Evolutionary conservation across 1,140 invertebrate genomes (phyloP).

Genomic region (Drosophila persimilis): DNA sequence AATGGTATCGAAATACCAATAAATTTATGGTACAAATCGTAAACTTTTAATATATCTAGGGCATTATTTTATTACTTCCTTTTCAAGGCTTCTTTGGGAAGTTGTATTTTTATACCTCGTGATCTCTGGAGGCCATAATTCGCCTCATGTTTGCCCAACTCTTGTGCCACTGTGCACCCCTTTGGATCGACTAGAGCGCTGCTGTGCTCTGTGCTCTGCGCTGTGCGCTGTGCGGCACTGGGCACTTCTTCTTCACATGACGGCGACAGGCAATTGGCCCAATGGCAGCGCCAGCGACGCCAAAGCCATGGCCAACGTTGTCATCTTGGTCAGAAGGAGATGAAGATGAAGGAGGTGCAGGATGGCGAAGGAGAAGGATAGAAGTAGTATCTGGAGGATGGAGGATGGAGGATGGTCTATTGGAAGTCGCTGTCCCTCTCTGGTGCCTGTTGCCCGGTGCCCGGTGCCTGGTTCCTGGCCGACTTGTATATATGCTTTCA

Average conservation of each 20-base stretch:
- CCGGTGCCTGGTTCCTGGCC: slow-evolving; percentile 28
- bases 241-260: slow-evolving; percentile 52
- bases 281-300: slow-evolving; percentile 56
- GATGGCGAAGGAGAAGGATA: not conserved
- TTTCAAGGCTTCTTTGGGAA: too few relatives aligned
- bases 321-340: slow-evolving; percentile 49
- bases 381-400: slow-evolving; percentile 1
- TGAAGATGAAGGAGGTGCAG: not conserved
- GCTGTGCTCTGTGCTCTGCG: too few relatives aligned
- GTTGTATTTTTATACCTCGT: too few relatives aligned
- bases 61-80: too few relatives aligned
- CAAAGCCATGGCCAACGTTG: slow-evolving; percentile 63
- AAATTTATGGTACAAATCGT: too few relatives aligned
- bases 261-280: slow-evolving; percentile 71
- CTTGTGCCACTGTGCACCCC: not conserved
- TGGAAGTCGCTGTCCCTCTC: slow-evolving; percentile 46
- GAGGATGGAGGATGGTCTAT: slow-evolving; percentile 37
- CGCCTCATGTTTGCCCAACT: too few relatives aligned
- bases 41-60: too few relatives aligned
- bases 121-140: too few relatives aligned
- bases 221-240: slow-evolving; percentile 26
- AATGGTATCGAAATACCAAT: too few relatives aligned
- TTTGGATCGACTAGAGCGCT: too few relatives aligned
- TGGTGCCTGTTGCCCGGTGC: not conserved
- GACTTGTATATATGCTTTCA: slow-evolving; percentile 73